These are phyloP conservation scores for Acanthacorydalis orientalis DNA, from an alignment of 2,888 invertebrate species.

Conservation along the genomic window DNA sequence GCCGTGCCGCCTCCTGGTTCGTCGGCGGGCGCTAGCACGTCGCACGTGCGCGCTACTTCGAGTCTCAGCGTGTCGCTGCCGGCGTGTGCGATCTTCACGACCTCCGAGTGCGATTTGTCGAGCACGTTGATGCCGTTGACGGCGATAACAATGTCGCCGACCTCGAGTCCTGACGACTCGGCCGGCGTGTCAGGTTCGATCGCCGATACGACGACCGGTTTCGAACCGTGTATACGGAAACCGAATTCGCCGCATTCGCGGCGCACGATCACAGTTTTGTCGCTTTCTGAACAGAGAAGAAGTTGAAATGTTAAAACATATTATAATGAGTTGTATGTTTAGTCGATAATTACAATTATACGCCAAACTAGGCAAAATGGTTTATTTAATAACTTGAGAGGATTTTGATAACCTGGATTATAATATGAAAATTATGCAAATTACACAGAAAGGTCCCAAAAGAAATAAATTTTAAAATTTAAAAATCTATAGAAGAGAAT, in stretches of 20 bases:
- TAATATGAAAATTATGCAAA: no score
- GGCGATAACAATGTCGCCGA: constrained; percentile 85
- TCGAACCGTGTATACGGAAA: constrained; percentile 87
- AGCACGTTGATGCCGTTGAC: constrained; percentile 83
- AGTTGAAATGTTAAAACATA: background rate
- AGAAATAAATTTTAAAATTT: no score
- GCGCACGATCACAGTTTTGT: constrained; percentile 70
- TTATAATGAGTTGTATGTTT: no score
- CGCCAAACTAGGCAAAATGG: no score
- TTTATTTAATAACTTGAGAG: no score
- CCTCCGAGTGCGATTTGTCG: constrained; percentile 85
- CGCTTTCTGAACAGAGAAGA: constrained; percentile 48
- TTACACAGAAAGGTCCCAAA: no score
- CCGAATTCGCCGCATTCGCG: constrained; percentile 82
- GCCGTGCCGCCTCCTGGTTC: constrained; percentile 31
- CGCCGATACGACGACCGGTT: constrained; percentile 90
- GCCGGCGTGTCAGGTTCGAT: constrained; percentile 91
- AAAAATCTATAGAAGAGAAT: no score
- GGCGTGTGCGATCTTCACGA: constrained; percentile 79
- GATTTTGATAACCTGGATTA: no score
- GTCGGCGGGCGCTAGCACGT: constrained; percentile 54
- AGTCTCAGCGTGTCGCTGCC: constrained; percentile 73
- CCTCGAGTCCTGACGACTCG: constrained; percentile 78
- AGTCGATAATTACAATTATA: no score
- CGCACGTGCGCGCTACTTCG: constrained; percentile 72